Base-by-base conservation (phyloP, 2,797 vertebrate species). In the Falco concolor region DNA sequence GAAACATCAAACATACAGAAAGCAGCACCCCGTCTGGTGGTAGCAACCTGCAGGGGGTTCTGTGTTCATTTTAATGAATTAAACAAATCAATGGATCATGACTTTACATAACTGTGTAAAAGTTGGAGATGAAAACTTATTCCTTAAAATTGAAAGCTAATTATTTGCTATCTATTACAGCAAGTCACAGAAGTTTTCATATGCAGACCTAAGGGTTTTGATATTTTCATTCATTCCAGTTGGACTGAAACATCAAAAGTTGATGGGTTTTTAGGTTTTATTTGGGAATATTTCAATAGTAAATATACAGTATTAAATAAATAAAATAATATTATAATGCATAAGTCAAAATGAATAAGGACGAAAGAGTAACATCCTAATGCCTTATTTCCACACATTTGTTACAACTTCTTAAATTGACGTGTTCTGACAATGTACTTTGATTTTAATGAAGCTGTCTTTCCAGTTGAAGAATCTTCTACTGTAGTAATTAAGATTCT, bases 401-500 rank as follows among this genome's bases (percentile, higher is more conserved):
- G 9, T 88, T 84, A 9, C 19, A 74, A 47, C 15, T 72, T 88
- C 50, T 72, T 63, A 65, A 91, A 93, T 34, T 86, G 82, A 81
- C 73, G 12, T 83, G 49, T 78, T 96, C 84, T 89, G 72, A 95
- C 79, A 91, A 38, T 1, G 4, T 38, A 25, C 34, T 93, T 91
- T 52, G 60, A 81, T 92, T 96, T 69, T 88, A 89, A 78, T 61
- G 79, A 91, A 92, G 25, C 53, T 94, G 45, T 64, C 57, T 92
- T 94, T 94, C 63, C 61, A 94, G 68, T 11, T 85, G 60, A 91
- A 86, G 61, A 72, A 50, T 40, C 50, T 87, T 83, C 49, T 21
- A 56, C 60, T 87, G 12, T 23, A 60, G n/a, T 89, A 93, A 91
- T 87, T 91, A 95, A 80, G 32, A 77, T 87, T 80, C n/a, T 89